A percentile compares a stretch with the other conserved stretches of the same genome.
Evolutionary conservation across 2,113 vertebrate species (phyloP).

Genomic region (Podilymbus podiceps): DNA sequence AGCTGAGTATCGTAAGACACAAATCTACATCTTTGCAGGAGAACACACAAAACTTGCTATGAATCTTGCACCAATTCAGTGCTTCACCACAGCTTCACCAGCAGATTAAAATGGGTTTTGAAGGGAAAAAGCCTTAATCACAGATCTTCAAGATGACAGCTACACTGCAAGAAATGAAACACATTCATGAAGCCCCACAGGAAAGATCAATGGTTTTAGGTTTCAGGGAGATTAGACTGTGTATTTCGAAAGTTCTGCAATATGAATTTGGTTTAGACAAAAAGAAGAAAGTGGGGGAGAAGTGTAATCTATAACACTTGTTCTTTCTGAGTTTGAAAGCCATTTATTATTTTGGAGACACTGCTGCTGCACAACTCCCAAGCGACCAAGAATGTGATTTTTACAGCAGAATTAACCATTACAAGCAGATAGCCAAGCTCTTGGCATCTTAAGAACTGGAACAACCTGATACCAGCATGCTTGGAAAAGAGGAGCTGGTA

Average conservation of each 20-base stretch:
- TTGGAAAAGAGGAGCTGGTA: neutral
- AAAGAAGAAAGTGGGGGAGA: slow-evolving; percentile 34
- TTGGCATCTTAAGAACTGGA: neutral
- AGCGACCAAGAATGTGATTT: neutral
- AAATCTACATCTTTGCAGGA: neutral
- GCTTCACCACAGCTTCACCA: neutral
- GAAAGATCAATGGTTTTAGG: slow-evolving; percentile 55
- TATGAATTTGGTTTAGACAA: slow-evolving; percentile 51
- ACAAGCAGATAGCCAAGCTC: neutral
- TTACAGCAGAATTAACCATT: slow-evolving; percentile 28
- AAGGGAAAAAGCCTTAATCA: slow-evolving; percentile 37
- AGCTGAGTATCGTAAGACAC: neutral
- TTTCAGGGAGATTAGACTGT: slow-evolving; percentile 56
- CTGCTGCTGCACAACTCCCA: slow-evolving; percentile 30
- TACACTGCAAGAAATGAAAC: slow-evolving; percentile 48
- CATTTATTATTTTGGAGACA: slow-evolving; percentile 54
- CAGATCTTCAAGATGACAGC: slow-evolving; percentile 45
- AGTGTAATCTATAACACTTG: slow-evolving; percentile 49
- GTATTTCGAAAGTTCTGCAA: slow-evolving; percentile 44
- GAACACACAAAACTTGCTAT: neutral
- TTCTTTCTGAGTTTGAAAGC: neutral
- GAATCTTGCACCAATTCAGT: neutral
- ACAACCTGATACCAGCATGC: neutral
- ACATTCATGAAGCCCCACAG: slow-evolving; percentile 30
- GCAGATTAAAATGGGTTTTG: slow-evolving; percentile 2